phyloP scores from a whole-genome alignment of 2,113 vertebrate genomes.

The Neodontobutis hainanensis region DNA sequence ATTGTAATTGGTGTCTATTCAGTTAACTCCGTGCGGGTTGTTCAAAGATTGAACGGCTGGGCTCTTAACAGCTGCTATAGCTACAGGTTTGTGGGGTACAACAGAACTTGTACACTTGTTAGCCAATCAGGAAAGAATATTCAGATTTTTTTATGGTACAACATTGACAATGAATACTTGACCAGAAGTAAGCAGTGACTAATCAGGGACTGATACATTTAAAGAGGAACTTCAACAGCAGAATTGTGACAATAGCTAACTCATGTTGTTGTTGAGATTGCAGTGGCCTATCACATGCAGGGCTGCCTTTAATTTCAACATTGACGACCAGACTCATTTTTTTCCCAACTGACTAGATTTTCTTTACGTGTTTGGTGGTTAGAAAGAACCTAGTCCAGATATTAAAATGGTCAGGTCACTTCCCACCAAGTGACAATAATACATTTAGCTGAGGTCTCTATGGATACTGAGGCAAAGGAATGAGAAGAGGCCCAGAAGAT shows the following conservation, averaged over 20 bases:
- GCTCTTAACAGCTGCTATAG: not conserved
- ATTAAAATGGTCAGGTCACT: not conserved
- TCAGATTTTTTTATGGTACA: not conserved
- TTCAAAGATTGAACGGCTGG: not conserved
- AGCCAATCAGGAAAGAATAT: not conserved
- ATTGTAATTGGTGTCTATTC: too few species aligned
- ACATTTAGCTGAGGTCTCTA: slow-evolving; percentile 39
- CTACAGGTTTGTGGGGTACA: not conserved
- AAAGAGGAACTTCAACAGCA: not conserved
- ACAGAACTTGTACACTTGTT: not conserved
- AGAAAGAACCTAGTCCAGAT: not conserved
- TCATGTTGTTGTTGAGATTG: not conserved
- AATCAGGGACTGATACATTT: not conserved
- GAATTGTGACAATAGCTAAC: not conserved
- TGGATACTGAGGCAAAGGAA: slow-evolving; percentile 33
- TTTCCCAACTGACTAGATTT: not conserved
- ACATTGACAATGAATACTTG: not conserved
- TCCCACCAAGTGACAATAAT: slow-evolving; percentile 5
- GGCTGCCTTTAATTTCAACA: too few species aligned
- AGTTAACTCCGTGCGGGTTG: too few species aligned
- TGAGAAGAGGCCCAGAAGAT: slow-evolving; percentile 48
- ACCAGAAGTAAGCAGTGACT: not conserved
- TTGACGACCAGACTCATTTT: too few species aligned
- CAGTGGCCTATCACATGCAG: not conserved
- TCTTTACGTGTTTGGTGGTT: not conserved